These are phyloP conservation scores for Caenorhabditis virilis DNA, from an alignment of 2,888 invertebrate species.

Conservation along the genomic window DNA sequence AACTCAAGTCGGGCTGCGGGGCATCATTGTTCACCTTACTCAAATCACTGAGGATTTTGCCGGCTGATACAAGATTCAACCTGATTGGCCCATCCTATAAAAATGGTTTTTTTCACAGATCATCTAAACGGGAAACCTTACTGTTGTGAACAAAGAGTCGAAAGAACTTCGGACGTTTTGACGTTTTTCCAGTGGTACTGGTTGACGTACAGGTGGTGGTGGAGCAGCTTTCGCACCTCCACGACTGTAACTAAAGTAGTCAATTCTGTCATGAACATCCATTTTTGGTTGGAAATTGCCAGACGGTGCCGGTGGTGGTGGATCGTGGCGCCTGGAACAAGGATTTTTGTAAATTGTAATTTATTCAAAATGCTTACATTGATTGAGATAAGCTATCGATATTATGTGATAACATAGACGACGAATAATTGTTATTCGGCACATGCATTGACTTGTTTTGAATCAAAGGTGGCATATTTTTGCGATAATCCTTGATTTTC, in stretches of 20 bases:
- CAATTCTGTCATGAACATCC: conserved; percentile 18
- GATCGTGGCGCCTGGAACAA: conserved; percentile 29
- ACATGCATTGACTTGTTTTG: no score
- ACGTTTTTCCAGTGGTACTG: neutral
- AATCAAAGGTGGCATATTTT: no score
- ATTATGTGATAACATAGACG: neutral
- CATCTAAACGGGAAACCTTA: neutral
- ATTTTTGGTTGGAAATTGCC: conserved; percentile 1
- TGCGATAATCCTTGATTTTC: conserved; percentile 74
- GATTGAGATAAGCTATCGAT: no score
- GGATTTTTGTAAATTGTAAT: neutral
- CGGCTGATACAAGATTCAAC: conserved; percentile 40
- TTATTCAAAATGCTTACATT: no score
- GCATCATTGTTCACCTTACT: conserved; percentile 47
- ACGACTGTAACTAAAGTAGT: conserved; percentile 38
- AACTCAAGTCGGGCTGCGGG: conserved; percentile 12
- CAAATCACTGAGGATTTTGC: conserved; percentile 40
- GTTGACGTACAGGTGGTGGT: conserved; percentile 1
- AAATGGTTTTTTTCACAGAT: neutral
- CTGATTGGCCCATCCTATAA: conserved; percentile 28
- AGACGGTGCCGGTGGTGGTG: conserved; percentile 47
- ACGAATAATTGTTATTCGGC: no score
- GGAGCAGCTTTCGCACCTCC: conserved; percentile 5
- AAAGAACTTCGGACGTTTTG: neutral
- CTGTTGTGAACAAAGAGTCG: conserved; percentile 3